Base-by-base conservation (phyloP, 2,888 invertebrate genomes). In the Panzeria rudis region DNA sequence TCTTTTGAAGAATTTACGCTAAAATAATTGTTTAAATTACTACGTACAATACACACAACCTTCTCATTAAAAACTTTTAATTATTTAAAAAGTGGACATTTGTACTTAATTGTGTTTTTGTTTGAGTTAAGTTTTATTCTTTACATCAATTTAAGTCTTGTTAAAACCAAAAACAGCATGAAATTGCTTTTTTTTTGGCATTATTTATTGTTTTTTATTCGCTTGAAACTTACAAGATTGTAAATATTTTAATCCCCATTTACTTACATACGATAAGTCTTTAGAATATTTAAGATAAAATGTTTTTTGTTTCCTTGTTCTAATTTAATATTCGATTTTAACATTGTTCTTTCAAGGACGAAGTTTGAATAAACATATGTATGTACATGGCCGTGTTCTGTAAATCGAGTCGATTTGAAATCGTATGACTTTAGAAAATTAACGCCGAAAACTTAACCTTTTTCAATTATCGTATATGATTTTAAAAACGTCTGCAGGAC, bases 181-280 rank as follows among this genome's bases (percentile, higher is more conserved):
- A 4, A 54, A 38, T 71, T 59, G 47, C 5, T 29, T 29, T 2
- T 73, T 69, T 69, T 73, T 69, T 75, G 73, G 68, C 56, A 47
- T 84, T 77, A 83, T 83, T 83, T 77, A 50, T 83, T 72, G 17
- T 56, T 25, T 72, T 56, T 69, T 77, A 66, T 72, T 80, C 47
- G 38, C 25, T 69, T 73, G 23, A 68, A 61, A 77, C 20, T 75
- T 54, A 56, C 73, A 52, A 62, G 64, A 75, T 75, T 85, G 85
- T 85, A 85, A 82, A 85, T 85, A 85, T 23, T 64, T 64, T 73
- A 66, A 68, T 73, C 38, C 15, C 44, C n/a, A 64, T 73, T 17
- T 17, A 47, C 56, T 47, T 79, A 38, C 1, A 38, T 38, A 66
- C 29, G 59, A 59, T 64, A 76, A 82, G 76, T 72, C 59, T 75